Conservation (phyloP, 1,140 invertebrate genomes). For the Bombus vancouverensis region DNA sequence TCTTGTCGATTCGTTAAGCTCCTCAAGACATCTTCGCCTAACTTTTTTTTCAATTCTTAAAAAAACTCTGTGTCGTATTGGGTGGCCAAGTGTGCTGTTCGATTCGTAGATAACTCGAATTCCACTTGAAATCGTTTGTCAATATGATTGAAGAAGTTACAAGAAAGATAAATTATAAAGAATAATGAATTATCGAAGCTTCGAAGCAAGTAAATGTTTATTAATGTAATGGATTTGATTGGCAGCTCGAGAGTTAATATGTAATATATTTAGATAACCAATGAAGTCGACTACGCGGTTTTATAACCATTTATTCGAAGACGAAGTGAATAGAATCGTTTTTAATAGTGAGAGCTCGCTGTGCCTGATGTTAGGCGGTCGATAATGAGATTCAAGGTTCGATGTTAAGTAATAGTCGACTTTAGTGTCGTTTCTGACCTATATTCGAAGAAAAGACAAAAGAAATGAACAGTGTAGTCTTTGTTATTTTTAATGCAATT, state of each 20-base stretch:
- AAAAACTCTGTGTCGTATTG: not conserved
- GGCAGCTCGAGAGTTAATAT: not conserved
- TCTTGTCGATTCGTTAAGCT: not conserved
- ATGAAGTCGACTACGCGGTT: not conserved
- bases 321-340: not conserved
- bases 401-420: not conserved
- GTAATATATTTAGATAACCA: not conserved
- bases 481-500: not conserved
- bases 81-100: conserved; percentile 19
- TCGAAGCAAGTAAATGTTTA: not conserved
- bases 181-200: not conserved
- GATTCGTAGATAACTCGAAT: not conserved
- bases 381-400: not conserved
- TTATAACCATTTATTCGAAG: not conserved
- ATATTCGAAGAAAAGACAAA: not conserved
- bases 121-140: not conserved
- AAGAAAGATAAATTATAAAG: not conserved
- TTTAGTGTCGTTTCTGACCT: too few species aligned
- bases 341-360: not conserved
- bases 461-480: not conserved
- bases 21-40: not conserved
- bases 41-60: not conserved
- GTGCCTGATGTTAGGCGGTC: not conserved
- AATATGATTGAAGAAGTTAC: not conserved
- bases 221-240: not conserved